These are phyloP conservation scores for Picathartes gymnocephalus DNA, from an alignment of 2,113 vertebrate species.

Conservation along the genomic window DNA sequence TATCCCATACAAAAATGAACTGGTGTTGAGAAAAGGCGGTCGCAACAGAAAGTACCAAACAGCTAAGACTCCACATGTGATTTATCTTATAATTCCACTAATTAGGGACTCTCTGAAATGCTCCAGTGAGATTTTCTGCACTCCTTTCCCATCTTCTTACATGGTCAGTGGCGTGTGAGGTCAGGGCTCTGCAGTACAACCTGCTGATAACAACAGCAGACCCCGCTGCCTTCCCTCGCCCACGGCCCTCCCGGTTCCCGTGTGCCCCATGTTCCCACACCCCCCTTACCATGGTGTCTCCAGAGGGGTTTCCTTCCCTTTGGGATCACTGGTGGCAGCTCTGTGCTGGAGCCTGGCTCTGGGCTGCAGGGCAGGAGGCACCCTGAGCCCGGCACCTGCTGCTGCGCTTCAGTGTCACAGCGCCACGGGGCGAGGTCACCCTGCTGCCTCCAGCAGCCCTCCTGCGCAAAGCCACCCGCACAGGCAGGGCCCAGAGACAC, in stretches of 20 bases:
- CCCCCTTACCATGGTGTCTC: constrained; percentile 53
- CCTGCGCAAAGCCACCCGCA: neutral
- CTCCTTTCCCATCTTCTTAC: neutral
- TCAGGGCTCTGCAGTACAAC: neutral
- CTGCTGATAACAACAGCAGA: neutral
- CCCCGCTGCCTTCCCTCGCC: neutral
- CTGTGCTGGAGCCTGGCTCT: neutral
- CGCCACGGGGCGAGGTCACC: neutral
- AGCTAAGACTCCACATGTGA: neutral
- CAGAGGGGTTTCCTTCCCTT: neutral
- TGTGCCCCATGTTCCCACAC: neutral
- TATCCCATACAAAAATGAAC: neutral
- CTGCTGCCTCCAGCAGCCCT: neutral
- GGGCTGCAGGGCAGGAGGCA: neutral
- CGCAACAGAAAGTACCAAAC: neutral
- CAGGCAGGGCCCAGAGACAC: neutral
- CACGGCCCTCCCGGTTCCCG: fast-evolving
- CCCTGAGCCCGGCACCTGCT: constrained; percentile 43
- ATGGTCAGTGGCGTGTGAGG: fast-evolving
- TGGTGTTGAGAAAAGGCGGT: neutral
- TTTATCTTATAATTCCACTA: neutral
- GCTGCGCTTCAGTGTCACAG: constrained; percentile 54
- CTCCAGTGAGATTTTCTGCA: neutral
- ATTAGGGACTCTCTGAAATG: neutral
- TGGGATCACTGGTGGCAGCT: neutral